These are phyloP conservation scores for Candoia aspera DNA, from an alignment of 2,113 vertebrate genomes.

Conservation along the genomic window DNA sequence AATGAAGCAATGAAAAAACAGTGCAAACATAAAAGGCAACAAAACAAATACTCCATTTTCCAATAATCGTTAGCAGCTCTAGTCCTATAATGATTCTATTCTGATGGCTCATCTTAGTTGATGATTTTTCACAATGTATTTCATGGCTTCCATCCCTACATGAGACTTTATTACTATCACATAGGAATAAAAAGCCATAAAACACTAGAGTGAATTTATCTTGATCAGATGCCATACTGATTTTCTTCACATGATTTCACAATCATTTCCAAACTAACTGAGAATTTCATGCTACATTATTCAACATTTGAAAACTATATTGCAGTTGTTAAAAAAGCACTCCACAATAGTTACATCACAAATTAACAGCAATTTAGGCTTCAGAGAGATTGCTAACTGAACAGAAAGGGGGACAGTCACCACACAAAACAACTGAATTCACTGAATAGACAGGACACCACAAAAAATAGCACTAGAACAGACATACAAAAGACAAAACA, in stretches of 20 bases:
- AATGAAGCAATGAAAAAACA: conserved; percentile 65
- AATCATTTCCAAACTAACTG: conserved; percentile 82
- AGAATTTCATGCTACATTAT: conserved; percentile 82
- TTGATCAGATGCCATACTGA: conserved; percentile 85
- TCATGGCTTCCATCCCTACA: conserved; percentile 99
- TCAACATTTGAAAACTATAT: conserved; percentile 77
- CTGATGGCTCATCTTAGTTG: conserved; percentile 85
- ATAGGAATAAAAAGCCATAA: conserved; percentile 99
- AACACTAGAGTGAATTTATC: conserved; percentile 92
- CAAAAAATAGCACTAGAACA: conserved; percentile 76
- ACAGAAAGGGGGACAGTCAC: conserved; percentile 72
- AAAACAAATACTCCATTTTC: conserved; percentile 67
- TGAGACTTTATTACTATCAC: conserved; percentile 97
- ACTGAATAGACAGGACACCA: conserved; percentile 77
- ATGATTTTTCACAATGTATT: conserved; percentile 93
- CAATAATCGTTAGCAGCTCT: conserved; percentile 67
- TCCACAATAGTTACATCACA: conserved; percentile 78
- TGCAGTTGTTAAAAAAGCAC: conserved; percentile 76
- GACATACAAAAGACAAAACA: conserved; percentile 71
- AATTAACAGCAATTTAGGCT: conserved; percentile 76
- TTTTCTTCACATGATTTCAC: conserved; percentile 85
- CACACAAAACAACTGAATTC: conserved; percentile 73
- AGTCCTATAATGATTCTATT: conserved; percentile 73
- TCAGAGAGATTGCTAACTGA: conserved; percentile 72
- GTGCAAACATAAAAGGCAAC: conserved; percentile 60